phyloP scores from a whole-genome alignment of 92 coral and sea anemone species.

The Palythoa heliodiscus region DNA sequence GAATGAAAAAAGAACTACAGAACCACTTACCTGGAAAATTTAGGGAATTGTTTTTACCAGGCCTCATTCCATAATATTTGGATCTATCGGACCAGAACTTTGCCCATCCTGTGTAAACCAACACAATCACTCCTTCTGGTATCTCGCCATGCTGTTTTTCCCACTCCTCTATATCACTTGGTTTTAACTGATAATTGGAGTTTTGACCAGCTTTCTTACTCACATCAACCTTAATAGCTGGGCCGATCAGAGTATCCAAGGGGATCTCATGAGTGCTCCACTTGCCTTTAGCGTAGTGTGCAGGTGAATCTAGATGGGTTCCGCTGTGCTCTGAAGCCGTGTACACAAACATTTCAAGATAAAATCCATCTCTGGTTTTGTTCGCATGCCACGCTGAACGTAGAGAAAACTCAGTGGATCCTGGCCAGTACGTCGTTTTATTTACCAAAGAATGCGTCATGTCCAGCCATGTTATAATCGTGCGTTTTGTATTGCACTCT shows the following conservation, averaged over 20 bases:
- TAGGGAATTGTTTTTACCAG: too few relatives aligned
- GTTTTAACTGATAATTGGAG: too few relatives aligned
- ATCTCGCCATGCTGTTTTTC: not conserved
- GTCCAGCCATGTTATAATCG: not conserved
- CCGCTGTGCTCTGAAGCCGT: constrained; percentile 53
- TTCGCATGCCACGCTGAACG: constrained; percentile 20
- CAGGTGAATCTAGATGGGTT: too few relatives aligned
- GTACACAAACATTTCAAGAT: constrained; percentile 46
- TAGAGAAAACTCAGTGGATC: constrained; percentile 44
- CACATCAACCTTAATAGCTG: too few relatives aligned
- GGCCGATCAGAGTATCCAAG: too few relatives aligned
- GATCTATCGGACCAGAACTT: too few relatives aligned
- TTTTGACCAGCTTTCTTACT: too few relatives aligned
- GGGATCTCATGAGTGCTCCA: too few relatives aligned
- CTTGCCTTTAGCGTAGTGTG: too few relatives aligned
- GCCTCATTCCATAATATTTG: too few relatives aligned
- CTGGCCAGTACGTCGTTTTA: constrained; percentile 76
- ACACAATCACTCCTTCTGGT: not conserved
- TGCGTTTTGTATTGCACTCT: not conserved
- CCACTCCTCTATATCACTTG: too few relatives aligned
- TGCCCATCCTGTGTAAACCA: too few relatives aligned
- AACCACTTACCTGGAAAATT: not conserved
- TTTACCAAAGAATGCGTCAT: constrained; percentile 47
- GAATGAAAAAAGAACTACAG: not conserved
- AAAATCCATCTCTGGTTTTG: constrained; percentile 43